These are phyloP conservation scores for Amia ocellicauda DNA, from an alignment of 2,113 vertebrate species.

Conservation along the genomic window DNA sequence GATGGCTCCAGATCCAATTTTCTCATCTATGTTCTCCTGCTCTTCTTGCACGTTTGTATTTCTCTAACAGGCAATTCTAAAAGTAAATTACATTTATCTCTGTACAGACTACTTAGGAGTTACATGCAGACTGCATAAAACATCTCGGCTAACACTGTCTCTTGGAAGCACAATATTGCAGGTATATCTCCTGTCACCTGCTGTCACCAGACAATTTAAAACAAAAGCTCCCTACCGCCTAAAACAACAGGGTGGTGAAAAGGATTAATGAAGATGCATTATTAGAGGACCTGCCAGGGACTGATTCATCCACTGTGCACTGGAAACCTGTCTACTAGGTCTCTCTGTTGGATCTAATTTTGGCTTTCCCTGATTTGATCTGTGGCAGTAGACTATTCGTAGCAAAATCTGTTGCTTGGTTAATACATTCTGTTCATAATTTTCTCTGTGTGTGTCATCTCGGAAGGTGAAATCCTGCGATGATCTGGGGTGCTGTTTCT, in stretches of 20 bases:
- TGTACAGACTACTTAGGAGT: constrained; percentile 11
- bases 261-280: not conserved
- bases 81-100: constrained; percentile 28
- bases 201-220: constrained; percentile 26
- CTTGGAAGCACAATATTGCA: constrained; percentile 22
- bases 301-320: no score
- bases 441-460: no score
- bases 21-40: not conserved
- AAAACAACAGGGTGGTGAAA: constrained; percentile 5
- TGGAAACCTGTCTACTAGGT: no score
- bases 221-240: constrained; percentile 23
- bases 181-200: constrained; percentile 17
- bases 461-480: no score
- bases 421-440: no score
- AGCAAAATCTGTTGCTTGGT: no score
- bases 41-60: constrained; percentile 19
- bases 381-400: no score
- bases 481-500: no score
- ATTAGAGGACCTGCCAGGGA: no score
- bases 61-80: constrained; percentile 18
- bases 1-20: not conserved
- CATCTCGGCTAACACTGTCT: constrained; percentile 30
- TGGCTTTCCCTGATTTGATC: no score
- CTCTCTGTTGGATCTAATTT: no score
- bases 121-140: constrained; percentile 23